These are phyloP conservation scores for Camptogramma bilineatum DNA, from an alignment of 2,888 invertebrate genomes.

Conservation along the genomic window DNA sequence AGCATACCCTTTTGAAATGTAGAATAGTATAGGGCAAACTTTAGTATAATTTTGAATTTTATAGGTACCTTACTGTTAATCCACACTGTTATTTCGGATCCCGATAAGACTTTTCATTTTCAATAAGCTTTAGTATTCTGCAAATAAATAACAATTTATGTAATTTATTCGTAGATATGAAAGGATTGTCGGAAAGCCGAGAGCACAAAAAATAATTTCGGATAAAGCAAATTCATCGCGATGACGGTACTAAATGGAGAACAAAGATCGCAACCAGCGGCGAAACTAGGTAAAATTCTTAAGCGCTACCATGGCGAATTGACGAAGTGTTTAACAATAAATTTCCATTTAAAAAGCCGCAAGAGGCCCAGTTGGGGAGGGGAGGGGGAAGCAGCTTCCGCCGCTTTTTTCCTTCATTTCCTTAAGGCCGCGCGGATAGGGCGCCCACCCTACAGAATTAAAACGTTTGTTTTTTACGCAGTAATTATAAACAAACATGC, in stretches of 20 bases:
- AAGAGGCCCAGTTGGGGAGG: constrained; percentile 57
- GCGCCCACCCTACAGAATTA: constrained; percentile 76
- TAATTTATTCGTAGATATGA: background rate
- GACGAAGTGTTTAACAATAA: constrained; percentile 85
- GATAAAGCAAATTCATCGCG: constrained; percentile 35
- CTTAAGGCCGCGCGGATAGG: constrained; percentile 78
- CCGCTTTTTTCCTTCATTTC: constrained; percentile 85
- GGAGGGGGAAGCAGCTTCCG: constrained; percentile 72
- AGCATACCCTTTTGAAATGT: too few species aligned
- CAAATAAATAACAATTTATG: too few species aligned
- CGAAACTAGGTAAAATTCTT: constrained; percentile 71
- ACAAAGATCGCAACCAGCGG: constrained; percentile 50
- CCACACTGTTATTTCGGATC: too few species aligned
- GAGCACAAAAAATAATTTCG: constrained; percentile 13
- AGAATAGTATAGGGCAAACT: too few species aligned
- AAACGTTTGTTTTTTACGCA: constrained; percentile 71
- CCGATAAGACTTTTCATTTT: too few species aligned
- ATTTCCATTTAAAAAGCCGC: constrained; percentile 85
- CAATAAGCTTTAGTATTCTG: too few species aligned
- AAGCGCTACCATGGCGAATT: constrained; percentile 69
- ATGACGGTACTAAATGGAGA: constrained; percentile 41
- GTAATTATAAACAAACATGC: constrained; percentile 55
- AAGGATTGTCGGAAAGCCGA: constrained; percentile 2
- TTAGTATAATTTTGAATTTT: too few species aligned
- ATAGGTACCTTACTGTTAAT: too few species aligned